These are phyloP conservation scores for Agrochola litura DNA, from an alignment of 2,888 invertebrate species.

Conservation along the genomic window DNA sequence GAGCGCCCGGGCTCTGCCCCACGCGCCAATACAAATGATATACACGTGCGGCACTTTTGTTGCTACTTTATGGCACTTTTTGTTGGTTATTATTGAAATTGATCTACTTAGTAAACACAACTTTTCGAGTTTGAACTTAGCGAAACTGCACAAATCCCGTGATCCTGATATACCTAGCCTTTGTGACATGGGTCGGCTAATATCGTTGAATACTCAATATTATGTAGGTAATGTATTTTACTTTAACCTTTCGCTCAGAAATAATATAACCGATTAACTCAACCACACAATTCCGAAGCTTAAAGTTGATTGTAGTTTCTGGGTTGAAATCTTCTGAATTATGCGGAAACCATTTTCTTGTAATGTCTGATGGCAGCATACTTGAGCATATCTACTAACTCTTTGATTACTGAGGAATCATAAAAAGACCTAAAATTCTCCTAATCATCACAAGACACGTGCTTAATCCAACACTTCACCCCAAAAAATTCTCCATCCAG, in stretches of 20 bases:
- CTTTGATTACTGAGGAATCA: too few relatives aligned
- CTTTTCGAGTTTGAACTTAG: not conserved
- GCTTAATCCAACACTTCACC: too few relatives aligned
- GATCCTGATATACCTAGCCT: not conserved
- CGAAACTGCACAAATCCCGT: not conserved
- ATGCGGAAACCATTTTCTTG: not conserved
- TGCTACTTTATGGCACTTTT: slow-evolving; percentile 34
- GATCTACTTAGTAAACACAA: slow-evolving; percentile 13
- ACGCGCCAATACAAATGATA: slow-evolving; percentile 70
- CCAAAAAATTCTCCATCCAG: not conserved
- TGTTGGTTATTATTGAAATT: slow-evolving; percentile 24
- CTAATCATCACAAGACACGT: not conserved
- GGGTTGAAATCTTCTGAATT: not conserved
- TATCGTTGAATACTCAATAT: too few relatives aligned
- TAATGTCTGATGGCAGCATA: too few relatives aligned
- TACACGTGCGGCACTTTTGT: slow-evolving; percentile 54
- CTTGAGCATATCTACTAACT: too few relatives aligned
- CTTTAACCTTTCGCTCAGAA: too few relatives aligned
- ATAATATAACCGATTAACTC: too few relatives aligned
- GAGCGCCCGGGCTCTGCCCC: slow-evolving; percentile 71
- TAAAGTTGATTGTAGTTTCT: too few relatives aligned
- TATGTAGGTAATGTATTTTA: too few relatives aligned
- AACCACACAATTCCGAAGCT: too few relatives aligned
- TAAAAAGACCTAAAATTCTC: too few relatives aligned
- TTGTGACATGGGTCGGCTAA: not conserved